A percentile compares a stretch with the other conserved stretches of the same genome.
Evolutionary conservation across 2,113 vertebrate genomes (phyloP).

Genomic region (Nanorana parkeri): DNA sequence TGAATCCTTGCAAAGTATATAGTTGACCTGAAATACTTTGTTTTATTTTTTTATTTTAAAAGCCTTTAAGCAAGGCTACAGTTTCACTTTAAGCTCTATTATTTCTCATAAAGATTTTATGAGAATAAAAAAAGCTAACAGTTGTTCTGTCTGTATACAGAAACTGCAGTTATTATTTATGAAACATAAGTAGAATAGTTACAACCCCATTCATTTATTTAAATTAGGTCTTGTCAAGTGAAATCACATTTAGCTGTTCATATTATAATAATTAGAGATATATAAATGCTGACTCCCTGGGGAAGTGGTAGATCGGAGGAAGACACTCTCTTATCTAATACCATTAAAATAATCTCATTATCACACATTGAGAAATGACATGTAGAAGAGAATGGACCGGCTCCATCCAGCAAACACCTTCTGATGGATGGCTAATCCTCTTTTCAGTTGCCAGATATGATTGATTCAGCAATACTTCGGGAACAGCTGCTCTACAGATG

Average conservation of each 20-base stretch:
- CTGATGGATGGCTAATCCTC: slow-evolving; percentile 81
- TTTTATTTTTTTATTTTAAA: no score
- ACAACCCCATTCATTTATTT: slow-evolving; percentile 1
- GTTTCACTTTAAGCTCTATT: no score
- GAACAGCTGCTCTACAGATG: slow-evolving; percentile 82
- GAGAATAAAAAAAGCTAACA: no score
- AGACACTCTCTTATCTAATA: slow-evolving; percentile 65
- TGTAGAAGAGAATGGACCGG: slow-evolving; percentile 64
- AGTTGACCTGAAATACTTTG: no score
- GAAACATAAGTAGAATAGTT: no score
- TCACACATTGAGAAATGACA: slow-evolving; percentile 69
- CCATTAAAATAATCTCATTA: slow-evolving; percentile 62
- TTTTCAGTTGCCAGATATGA: slow-evolving; percentile 77
- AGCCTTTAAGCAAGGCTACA: no score
- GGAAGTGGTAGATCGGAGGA: slow-evolving; percentile 56
- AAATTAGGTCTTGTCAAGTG: slow-evolving; percentile 52
- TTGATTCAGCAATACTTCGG: slow-evolving; percentile 81
- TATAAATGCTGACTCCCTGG: slow-evolving; percentile 58
- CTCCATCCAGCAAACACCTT: slow-evolving; percentile 70
- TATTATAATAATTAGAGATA: slow-evolving; percentile 64
- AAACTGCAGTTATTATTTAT: no score
- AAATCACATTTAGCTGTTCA: slow-evolving; percentile 59
- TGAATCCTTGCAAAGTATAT: no score
- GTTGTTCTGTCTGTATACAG: no score
- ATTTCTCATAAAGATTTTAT: no score